These are phyloP conservation scores for Drosophila affinis DNA, from an alignment of 2,888 invertebrate genomes.

Conservation along the genomic window DNA sequence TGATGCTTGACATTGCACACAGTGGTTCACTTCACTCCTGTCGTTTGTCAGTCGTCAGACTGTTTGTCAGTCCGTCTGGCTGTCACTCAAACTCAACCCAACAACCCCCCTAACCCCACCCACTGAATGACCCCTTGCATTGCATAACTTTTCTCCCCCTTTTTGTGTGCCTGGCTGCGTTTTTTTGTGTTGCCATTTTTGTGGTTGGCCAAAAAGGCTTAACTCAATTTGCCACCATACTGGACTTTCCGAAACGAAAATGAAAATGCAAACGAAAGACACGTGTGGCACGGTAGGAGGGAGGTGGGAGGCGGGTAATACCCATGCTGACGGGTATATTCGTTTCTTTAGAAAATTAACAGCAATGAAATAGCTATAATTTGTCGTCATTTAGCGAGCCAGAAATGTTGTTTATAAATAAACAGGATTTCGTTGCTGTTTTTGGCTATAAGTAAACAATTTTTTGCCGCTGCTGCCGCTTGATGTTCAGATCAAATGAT, in stretches of 20 bases:
- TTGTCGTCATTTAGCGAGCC: conserved; percentile 58
- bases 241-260: conserved; percentile 24
- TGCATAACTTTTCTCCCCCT: conserved; percentile 21
- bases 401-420: conserved; percentile 62
- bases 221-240: conserved; percentile 56
- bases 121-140: conserved; percentile 4
- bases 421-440: conserved; percentile 31
- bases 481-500: conserved; percentile 28
- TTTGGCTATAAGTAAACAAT: conserved; percentile 38
- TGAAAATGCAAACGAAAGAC: conserved; percentile 19
- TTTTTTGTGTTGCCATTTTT: conserved; percentile 19
- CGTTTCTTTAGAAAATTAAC: conserved; percentile 44
- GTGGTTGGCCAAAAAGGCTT: conserved; percentile 35
- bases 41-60: conserved; percentile 32
- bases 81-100: conserved; percentile 12
- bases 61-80: conserved; percentile 17
- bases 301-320: conserved; percentile 5
- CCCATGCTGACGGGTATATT: conserved; percentile 3
- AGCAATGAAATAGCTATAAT: conserved; percentile 51
- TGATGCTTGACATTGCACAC: conserved; percentile 44
- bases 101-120: not conserved
- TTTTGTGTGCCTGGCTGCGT: conserved; percentile 13
- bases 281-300: conserved; percentile 3
- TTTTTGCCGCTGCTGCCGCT: conserved; percentile 33
- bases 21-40: conserved; percentile 27